Evolutionary conservation across 2,888 invertebrate species (phyloP).

Genomic region (Thera britannica): DNA sequence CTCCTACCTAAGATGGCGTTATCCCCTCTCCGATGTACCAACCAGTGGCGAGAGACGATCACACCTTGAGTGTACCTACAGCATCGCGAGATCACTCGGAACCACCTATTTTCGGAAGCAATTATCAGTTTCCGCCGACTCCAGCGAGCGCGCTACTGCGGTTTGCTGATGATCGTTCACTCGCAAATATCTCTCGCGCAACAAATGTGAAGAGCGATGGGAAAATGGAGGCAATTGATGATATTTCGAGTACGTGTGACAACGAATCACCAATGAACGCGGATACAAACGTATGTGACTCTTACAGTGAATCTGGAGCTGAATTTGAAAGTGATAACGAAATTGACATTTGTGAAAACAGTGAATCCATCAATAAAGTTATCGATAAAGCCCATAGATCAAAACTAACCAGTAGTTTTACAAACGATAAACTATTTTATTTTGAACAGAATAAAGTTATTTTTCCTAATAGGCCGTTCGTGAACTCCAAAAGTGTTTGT

Average conservation of each 20-base stretch:
- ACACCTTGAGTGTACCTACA: conserved; percentile 74
- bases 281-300: conserved; percentile 48
- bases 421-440: conserved; percentile 57
- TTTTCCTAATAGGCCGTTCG: conserved; percentile 57
- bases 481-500: conserved; percentile 52
- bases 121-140: conserved; percentile 71
- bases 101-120: conserved; percentile 82
- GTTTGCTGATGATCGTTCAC: conserved; percentile 50
- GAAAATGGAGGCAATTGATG: conserved; percentile 67
- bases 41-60: conserved; percentile 75
- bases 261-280: conserved; percentile 52
- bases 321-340: conserved; percentile 80
- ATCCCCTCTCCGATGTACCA: conserved; percentile 67
- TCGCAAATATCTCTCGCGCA: conserved; percentile 15
- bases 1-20: conserved; percentile 82
- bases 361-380: conserved; percentile 55
- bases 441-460: conserved; percentile 59
- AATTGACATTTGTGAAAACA: conserved; percentile 80
- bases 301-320: conserved; percentile 65
- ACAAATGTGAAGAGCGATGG: conserved; percentile 14
- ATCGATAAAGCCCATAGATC: conserved; percentile 44
- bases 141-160: conserved; percentile 50
- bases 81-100: conserved; percentile 57
- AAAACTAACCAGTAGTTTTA: conserved; percentile 50
- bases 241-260: conserved; percentile 79